Evolutionary conservation across 1,140 invertebrate species (phyloP), one percentile per base, ranked within the genome.

Genomic region (Chymomyza costata): DNA sequence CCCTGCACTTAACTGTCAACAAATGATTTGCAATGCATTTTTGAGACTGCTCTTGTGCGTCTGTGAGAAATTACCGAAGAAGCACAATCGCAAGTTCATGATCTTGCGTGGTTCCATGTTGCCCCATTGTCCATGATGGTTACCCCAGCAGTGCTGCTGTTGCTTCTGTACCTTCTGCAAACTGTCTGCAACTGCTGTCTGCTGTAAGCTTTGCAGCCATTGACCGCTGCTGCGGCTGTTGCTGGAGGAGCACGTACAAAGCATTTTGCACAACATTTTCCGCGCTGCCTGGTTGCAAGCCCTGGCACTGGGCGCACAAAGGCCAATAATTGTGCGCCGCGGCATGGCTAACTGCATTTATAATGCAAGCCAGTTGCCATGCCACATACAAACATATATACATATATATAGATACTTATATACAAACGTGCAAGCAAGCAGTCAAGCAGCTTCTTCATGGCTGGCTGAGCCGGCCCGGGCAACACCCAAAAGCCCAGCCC

Each of bases 181-280:
- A n/a, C n/a, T n/a, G n/a, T n/a, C n/a, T n/a, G n/a, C n/a, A n/a
- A n/a, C n/a, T n/a, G n/a, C n/a, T n/a, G n/a, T n/a, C n/a, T n/a
- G n/a, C n/a, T n/a, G n/a, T n/a, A n/a, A n/a, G n/a, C n/a, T n/a
- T n/a, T n/a, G n/a, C 68, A 66, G 68, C 62, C 68, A 67, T 71
- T 71, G 64, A 68, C 64, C 64, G 69, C 69, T 46, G 48, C 21
- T 5, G 21, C 60, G 64, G 48, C 63, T 10, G 44, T 63, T 46
- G 60, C 61, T 47, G 32, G 19, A 40, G 53, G 59, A 52, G 58
- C 71, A 76, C 71, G 71, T 78, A 71, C 50, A 59, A 66, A 65
- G 71, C 62, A 66, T 78, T 78, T 78, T 71, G 71, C 71, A 78
- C 71, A 78, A 78, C 62, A 78, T 74, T 74, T 76, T 76, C 70